A percentile compares a stretch with the other conserved stretches of the same genome.
Evolutionary conservation across 2,888 invertebrate species (phyloP).

Genomic region (Synanthedon myopaeformis): DNA sequence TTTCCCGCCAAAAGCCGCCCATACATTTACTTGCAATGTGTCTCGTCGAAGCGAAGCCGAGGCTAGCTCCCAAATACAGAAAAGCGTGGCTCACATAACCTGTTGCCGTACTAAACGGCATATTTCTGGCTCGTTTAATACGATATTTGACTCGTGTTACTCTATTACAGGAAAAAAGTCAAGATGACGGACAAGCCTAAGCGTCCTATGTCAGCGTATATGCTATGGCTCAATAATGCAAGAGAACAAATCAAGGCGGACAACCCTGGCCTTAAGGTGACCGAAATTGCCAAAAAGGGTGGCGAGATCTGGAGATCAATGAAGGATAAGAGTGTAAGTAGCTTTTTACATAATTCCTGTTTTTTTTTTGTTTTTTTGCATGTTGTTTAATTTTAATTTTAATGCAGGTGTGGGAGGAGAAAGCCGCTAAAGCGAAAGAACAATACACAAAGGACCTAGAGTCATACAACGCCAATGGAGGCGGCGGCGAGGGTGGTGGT

Average conservation of each 20-base stretch:
- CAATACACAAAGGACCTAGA: slow-evolving; percentile 90
- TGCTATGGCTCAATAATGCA: slow-evolving; percentile 93
- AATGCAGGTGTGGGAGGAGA: slow-evolving; percentile 88
- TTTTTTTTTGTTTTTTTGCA: slow-evolving; percentile 2
- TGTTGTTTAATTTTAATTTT: slow-evolving; percentile 4
- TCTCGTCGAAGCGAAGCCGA: slow-evolving; percentile 19
- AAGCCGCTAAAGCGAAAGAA: slow-evolving; percentile 89
- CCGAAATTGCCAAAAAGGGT: slow-evolving; percentile 94
- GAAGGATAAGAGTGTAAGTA: slow-evolving; percentile 85
- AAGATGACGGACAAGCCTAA: slow-evolving; percentile 93
- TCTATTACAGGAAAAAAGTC: slow-evolving; percentile 63
- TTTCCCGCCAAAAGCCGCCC: slow-evolving; percentile 71
- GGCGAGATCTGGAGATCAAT: slow-evolving; percentile 96
- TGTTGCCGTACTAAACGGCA: slow-evolving; percentile 26
- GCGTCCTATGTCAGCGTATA: slow-evolving; percentile 91
- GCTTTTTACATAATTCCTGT: slow-evolving; percentile 4
- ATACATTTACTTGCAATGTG: slow-evolving; percentile 26
- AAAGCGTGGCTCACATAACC: slow-evolving; percentile 36
- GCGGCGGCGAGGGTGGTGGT: slow-evolving; percentile 66
- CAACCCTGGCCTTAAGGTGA: slow-evolving; percentile 90
- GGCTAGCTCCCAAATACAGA: slow-evolving; percentile 23
- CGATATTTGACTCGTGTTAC: slow-evolving; percentile 5
- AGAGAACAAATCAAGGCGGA: slow-evolving; percentile 90
- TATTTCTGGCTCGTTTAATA: slow-evolving; percentile 10
- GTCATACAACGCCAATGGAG: slow-evolving; percentile 87